Base-by-base conservation (phyloP, 2,888 invertebrate genomes). In the Stenolophus ochropezus region DNA sequence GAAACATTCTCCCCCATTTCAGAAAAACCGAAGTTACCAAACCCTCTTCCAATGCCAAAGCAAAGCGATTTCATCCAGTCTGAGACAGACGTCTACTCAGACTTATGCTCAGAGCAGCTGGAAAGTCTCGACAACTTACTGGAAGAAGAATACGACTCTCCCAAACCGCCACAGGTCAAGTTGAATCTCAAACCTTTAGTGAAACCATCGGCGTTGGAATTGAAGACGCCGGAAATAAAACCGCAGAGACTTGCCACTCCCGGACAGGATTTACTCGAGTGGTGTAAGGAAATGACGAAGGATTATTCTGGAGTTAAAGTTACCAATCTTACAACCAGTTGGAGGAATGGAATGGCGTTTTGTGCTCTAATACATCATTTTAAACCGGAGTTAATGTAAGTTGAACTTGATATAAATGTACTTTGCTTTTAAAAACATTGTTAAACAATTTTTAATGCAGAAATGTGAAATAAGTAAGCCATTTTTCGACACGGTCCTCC, bases 311-410 rank as follows among this genome's bases (percentile, higher is more conserved):
- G 96, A 77, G 96, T 98, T 56, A 96, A 95, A 88, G 95, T 98
- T 84, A 97, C 96, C 71, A 97, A 98, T 90, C 91, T 98, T 84
- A 96, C 96, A 0, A 97, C 97, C 2, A 97, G 97, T 84, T 98
- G 97, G 96, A 93, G 97, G 81, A 97, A 97, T 87, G 98, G 98
- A 1, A 94, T 98, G 90, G 98, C 98, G 2, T 98, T 98, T 90
- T 98, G 98, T 90, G 97, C 98, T 75, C 93, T 98, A 84, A 95
- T 98, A 87, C 97, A 98, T 90, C 94, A 96, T 87, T 97, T 96
- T 89, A 92, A 96, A 86, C 96, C 98, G 0, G 96, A 97, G 87
- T 92, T 98, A 84, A 95, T 98, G 97, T 98, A 88, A 92, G 95
- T 91, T n/a, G n/a, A n/a, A n/a, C n/a, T n/a, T n/a, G n/a, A n/a